Base-by-base conservation (phyloP, 2,888 invertebrate genomes). In the Sphinx pinastri region DNA sequence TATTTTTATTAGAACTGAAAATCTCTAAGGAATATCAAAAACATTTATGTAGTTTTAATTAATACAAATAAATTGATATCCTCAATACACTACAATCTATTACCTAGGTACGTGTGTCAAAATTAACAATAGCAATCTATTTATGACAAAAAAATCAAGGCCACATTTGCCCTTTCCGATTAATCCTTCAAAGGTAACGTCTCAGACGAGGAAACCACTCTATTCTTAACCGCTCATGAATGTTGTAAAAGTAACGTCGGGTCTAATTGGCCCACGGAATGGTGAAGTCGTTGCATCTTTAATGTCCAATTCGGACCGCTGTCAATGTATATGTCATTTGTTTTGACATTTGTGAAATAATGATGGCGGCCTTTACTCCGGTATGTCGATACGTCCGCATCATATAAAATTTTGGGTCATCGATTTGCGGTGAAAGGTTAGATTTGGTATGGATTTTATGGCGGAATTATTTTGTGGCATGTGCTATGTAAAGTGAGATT, bases 341-440 rank as follows among this genome's bases (percentile, higher is more conserved):
- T 77, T 78, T 72, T 79, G 79, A 82, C 81, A 74, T 71, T 71
- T 76, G 73, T 70, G 73, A 78, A 79, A 81, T 81, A 83, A 84
- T 83, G 79, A 79, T 79, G 71, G 75, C 72, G 74, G 70, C 68
- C 71, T 68, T 71, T 73, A 71, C 72, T 70, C 6, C 7, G 16
- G 45, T 67, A 70, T 63, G 70, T 66, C 70, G 69, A 71, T 73
- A 75, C 71, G 72, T 74, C 71, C 72, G 47, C 47, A 19, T 45
- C 45, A 45, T 60, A 19, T 19, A 31, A 19, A 19, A 63, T 49
- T 63, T 13, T 49, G 47, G 49, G 63, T 19, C 49, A 63, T 49
- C 49, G 49, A 49, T 63, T 60, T 49, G 57, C 19, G n/a, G 47
- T 16, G 47, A 19, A 13, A 19, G 19, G 19, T 55, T 19, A 19